Base-by-base conservation (phyloP, 1,140 invertebrate genomes). In the Halesus radiatus region DNA sequence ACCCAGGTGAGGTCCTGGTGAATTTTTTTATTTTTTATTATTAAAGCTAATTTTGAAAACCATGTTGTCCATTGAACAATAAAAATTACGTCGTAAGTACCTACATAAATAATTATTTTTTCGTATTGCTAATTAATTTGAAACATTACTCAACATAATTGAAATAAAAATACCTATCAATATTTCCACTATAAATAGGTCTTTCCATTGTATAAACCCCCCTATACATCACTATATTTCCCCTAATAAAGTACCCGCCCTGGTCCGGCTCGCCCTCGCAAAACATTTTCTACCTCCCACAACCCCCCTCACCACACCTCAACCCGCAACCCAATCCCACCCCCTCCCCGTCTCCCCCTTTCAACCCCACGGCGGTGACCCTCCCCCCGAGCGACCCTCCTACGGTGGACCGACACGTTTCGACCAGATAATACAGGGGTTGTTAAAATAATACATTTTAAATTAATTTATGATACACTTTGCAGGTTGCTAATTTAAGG, bases 401-500 rank as follows among this genome's bases (percentile, higher is more conserved):
- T 70, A 56, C 80, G 70, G 76, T 81, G 68, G 72, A 81, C 80
- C 66, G 66, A 70, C 66, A 70, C 66, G 66, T 70, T 70, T 70
- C 66, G 66, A 50, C 66, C 66, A 70, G 66, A 70, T 70, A 70
- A 18, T 70, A 22, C 66, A 70, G 66, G 66, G 29, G n/a, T 70
- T 1, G 29, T 66, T n/a, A 66, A 45, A 73, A 45, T 54, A 20
- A 15, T 73, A 73, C 32, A 4, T 16, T 16, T 45, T 16, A 10
- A 73, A 72, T 6, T 20, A 73, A 18, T 37, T 29, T 29, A 29
- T 3, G n/a, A n/a, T n/a, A n/a, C n/a, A n/a, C n/a, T n/a, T n/a
- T n/a, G n/a, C n/a, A n/a, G n/a, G n/a, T n/a, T n/a, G n/a, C n/a
- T n/a, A n/a, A n/a, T n/a, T n/a, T n/a, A n/a, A n/a, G n/a, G n/a